Base-by-base conservation (phyloP, 2,113 vertebrate genomes). In the Cathartes aura region DNA sequence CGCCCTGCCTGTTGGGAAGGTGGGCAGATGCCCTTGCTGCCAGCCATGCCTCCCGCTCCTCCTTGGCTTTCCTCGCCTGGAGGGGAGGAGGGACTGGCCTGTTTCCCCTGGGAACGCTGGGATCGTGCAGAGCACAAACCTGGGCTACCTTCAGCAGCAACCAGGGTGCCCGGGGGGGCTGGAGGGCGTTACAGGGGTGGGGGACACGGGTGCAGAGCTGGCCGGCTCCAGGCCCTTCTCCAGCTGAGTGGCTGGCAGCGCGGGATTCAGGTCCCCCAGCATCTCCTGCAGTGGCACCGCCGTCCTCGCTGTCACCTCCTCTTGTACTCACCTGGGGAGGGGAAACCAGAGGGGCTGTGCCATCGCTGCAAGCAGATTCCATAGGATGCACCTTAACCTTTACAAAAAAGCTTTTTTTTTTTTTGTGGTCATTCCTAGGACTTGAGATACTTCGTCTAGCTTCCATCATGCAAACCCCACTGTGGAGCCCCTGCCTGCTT, bases 191-290 rank as follows among this genome's bases (percentile, higher is more conserved):
- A 22, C 8, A 30, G 59, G n/a, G n/a, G 10, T 5, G 45, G 12
- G 12, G 9, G 21, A 24, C 2, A 5, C 0, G 4, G 18, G 38
- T 2, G 2, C 50, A 42, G 30, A 47, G 29, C 43, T 3, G 32
- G 18, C 19, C 15, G 21, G 8, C 23, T 72, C 42, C 21, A 29
- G 68, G 34, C 8, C 13, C 12, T 24, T 45, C n/a, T 58, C 29
- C 1, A 2, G 21, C 23, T 0, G 1, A 66, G 50, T 1, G 1
- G 42, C 40, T 38, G 48, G 27, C 36, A 38, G 29, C 1, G 3
- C 1, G 5, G 34, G 27, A 13, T 59, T 24, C 59, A 53, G 32
- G 48, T 85, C 12, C 24, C 21, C 50, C 3, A 2, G 11, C 50
- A 64, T 32, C 47, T 64, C 45, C 52, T 48, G 50, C 26, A 29